Evolutionary conservation across 1,140 invertebrate genomes (phyloP).

Genomic region (Cecropterus lyciades): DNA sequence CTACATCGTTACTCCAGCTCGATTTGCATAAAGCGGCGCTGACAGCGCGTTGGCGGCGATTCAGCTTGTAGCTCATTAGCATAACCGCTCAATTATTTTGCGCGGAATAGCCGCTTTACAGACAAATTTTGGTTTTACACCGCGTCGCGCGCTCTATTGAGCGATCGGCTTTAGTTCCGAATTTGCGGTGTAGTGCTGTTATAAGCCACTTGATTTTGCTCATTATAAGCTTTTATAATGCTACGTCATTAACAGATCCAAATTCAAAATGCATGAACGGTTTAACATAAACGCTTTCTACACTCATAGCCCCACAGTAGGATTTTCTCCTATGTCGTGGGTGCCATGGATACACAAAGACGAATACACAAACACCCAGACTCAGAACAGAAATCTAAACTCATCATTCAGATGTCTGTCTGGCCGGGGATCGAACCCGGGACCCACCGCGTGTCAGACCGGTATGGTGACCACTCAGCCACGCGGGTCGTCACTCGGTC

Average conservation of each 20-base stretch:
- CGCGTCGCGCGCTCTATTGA: constrained; percentile 50
- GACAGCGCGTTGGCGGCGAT: constrained; percentile 70
- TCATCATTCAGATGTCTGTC: too few species aligned
- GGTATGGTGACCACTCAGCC: too few species aligned
- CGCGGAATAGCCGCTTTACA: constrained; percentile 72
- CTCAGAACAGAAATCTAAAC: too few species aligned
- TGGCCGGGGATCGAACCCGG: too few species aligned
- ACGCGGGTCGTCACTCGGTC: too few species aligned
- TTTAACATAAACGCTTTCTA: too few species aligned
- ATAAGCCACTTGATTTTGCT: constrained; percentile 7
- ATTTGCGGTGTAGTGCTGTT: constrained; percentile 8
- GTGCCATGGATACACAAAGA: too few species aligned
- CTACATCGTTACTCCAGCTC: constrained; percentile 11
- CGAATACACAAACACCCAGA: too few species aligned
- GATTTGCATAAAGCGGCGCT: constrained; percentile 71
- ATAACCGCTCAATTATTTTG: constrained; percentile 80
- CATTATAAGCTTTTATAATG: constrained; percentile 1
- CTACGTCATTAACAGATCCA: not conserved
- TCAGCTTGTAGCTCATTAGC: constrained; percentile 75
- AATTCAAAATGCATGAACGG: too few species aligned
- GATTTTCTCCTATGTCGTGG: too few species aligned
- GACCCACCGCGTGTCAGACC: too few species aligned
- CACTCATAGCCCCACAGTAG: too few species aligned
- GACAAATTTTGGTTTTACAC: constrained; percentile 68
- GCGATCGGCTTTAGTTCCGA: constrained; percentile 13